Evolutionary conservation across 37 sponge, comb jelly and placozoan genomes (phyloP).

Genomic region (Chondrosia reniformis): DNA sequence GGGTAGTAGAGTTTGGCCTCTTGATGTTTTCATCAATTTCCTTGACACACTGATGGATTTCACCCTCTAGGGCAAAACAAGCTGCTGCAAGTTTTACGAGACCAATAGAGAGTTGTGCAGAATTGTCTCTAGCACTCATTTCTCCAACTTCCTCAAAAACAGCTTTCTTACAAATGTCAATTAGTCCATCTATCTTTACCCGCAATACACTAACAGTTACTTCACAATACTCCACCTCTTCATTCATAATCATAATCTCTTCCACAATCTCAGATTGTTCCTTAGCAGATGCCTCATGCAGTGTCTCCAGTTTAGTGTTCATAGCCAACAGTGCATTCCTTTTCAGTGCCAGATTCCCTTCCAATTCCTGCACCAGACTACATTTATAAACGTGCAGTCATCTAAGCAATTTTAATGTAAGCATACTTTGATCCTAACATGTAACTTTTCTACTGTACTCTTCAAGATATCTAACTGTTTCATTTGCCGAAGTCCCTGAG

Average conservation of each 20-base stretch:
- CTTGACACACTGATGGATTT: conserved; percentile 29
- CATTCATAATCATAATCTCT: conserved; percentile 71
- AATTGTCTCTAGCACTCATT: background rate
- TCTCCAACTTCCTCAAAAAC: conserved; percentile 59
- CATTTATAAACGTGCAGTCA: background rate
- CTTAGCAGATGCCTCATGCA: background rate
- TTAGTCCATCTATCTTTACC: conserved; percentile 18
- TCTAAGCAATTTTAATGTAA: background rate
- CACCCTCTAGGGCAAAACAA: conserved; percentile 10
- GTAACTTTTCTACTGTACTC: conserved; percentile 17
- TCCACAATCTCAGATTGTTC: conserved; percentile 29
- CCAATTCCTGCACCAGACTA: conserved; percentile 38
- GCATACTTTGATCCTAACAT: conserved; percentile 36
- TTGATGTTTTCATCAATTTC: conserved; percentile 1
- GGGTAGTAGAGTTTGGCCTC: conserved; percentile 17
- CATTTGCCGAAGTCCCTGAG: conserved; percentile 53
- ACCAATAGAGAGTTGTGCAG: conserved; percentile 27
- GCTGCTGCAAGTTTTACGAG: background rate
- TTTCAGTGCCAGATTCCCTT: conserved; percentile 37
- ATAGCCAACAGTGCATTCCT: conserved; percentile 35
- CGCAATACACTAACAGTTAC: background rate
- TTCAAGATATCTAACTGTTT: conserved; percentile 32
- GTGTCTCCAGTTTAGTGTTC: conserved; percentile 19
- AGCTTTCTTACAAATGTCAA: conserved; percentile 23
- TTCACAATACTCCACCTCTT: conserved; percentile 47